Base-by-base conservation (phyloP, 2,113 vertebrate genomes). In the Anseranas semipalmata region DNA sequence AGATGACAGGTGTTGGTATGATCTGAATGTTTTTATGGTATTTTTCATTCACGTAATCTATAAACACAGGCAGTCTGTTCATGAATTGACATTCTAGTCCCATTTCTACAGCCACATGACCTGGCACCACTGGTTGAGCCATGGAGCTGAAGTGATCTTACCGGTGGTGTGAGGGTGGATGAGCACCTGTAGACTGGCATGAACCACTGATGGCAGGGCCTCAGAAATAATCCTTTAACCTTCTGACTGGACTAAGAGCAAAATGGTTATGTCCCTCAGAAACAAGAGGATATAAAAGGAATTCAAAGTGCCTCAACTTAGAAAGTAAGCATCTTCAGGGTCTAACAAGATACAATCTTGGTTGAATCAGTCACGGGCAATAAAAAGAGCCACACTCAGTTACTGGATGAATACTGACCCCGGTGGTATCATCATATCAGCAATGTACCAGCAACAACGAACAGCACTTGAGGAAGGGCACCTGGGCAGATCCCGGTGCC, bases 71-170 rank as follows among this genome's bases (percentile, higher is more conserved):
- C 39, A 58, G 16, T 22, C 65, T 60, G n/a, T 63, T 46, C 46
- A 43, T 2, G 4, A 66, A 32, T 28, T 84, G 60, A 65, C 70
- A 76, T 78, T 81, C 52, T 45, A 43, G 43, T 52, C 60, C 28
- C 5, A 16, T 27, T 41, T 67, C 74, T 37, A 71, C 37, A 62
- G 19, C 6, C 7, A 2, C 1, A 16, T 59, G 71, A 76, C 8
- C 30, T 37, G 63, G 72, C 55, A 90, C 33, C 59, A n/a, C 32
- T 2, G 9, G 21, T 15, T 70, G 63, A 74, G 59, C 32, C 3
- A 0, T 0, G 5, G 39, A 1, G 4, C 28, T 53, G 35, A 65
- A 45, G 17, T 27, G 53, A 4, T 37, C 75, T 56, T 52, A 30
- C 19, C 53, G 62, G 79, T 37, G 17, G 4, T 41, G n/a, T 6